Base-by-base conservation (phyloP, 2,113 vertebrate genomes). In the Cervus canadensis region DNA sequence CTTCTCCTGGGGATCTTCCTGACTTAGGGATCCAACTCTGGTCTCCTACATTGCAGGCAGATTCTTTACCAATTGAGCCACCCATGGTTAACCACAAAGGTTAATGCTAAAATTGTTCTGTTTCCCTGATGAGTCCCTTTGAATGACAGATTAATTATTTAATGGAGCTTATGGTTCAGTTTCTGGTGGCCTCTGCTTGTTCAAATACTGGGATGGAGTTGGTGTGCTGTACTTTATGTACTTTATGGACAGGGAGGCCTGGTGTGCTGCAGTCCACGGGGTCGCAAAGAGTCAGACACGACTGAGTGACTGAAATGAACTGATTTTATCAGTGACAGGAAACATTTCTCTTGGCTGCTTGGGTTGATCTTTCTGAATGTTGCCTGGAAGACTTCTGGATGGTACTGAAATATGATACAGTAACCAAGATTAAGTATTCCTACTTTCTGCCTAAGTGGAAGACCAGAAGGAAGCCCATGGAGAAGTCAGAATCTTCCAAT, bases 81-180 rank as follows among this genome's bases (percentile, higher is more conserved):
- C 67, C 19, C 9, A 13, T 74, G 67, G 21, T 74, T 74, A 40
- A 74, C 67, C 10, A 40, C n/a, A 74, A 40, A 40, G 19, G 2
- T 30, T 97, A 88, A 97, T 76, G 43, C 59, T 43, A 21, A 81
- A 85, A 95, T 74, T 14, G 14, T 0, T 85, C 88, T 12, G 0
- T 91, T 97, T 90, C 43, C 57, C 7, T 12, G 16, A n/a, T 87
- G 91, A 97, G 33, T 56, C 26, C 54, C 79, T 40, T 83, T 95
- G 93, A 94, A 95, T 86, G 16, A 64, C 16, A n/a, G 15, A 71
- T 97, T 52, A 89, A 15, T 83, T 57, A 21, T 79, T 83, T 97
- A 87, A 28, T 4, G 60, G 87, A 28, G 74, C n/a, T 14, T 33
- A 56, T n/a, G 43, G 45, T 96, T 95, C 82, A 30, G 48, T 95